A percentile compares a stretch with the other conserved stretches of the same genome.
Evolutionary conservation across 2,797 vertebrate genomes (phyloP).

Genomic region (Alexandromys oeconomus): DNA sequence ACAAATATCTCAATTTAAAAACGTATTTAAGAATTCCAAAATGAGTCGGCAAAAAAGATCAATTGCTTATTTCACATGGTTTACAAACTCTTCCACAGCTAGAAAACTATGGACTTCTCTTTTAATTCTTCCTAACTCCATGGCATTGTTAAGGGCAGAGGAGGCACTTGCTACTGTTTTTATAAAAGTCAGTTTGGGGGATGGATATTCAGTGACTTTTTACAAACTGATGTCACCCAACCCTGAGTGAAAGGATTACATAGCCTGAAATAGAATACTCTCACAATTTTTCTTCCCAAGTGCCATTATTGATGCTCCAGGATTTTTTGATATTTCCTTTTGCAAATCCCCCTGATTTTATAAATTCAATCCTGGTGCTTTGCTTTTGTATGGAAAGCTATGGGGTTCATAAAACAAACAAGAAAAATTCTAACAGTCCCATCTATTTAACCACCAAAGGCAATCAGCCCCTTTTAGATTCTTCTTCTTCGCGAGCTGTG

Average conservation of each 20-base stretch:
- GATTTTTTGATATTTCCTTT: slow-evolving; percentile 61
- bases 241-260: slow-evolving; percentile 79
- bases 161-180: slow-evolving; percentile 81
- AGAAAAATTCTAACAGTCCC: slow-evolving; percentile 7
- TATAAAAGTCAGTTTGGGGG: slow-evolving; percentile 74
- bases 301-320: slow-evolving; percentile 56
- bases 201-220: slow-evolving; percentile 72
- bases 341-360: slow-evolving; percentile 41
- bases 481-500: slow-evolving; percentile 32
- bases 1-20: slow-evolving; percentile 78
- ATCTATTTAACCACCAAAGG: slow-evolving; percentile 41
- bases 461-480: slow-evolving; percentile 36
- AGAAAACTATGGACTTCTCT: slow-evolving; percentile 72
- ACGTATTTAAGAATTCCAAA: slow-evolving; percentile 78
- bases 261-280: slow-evolving; percentile 71
- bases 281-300: slow-evolving; percentile 66
- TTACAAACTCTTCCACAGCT: slow-evolving; percentile 67
- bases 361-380: slow-evolving; percentile 61
- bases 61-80: slow-evolving; percentile 62
- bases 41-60: slow-evolving; percentile 77
- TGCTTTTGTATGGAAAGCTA: slow-evolving; percentile 55
- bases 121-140: slow-evolving; percentile 68
- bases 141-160: slow-evolving; percentile 71
- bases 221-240: slow-evolving; percentile 76
- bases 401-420: slow-evolving; percentile 50